Evolutionary conservation across 1,140 invertebrate genomes (phyloP), one percentile per base, ranked within the genome.

Genomic region (Probaryconus sp.): DNA sequence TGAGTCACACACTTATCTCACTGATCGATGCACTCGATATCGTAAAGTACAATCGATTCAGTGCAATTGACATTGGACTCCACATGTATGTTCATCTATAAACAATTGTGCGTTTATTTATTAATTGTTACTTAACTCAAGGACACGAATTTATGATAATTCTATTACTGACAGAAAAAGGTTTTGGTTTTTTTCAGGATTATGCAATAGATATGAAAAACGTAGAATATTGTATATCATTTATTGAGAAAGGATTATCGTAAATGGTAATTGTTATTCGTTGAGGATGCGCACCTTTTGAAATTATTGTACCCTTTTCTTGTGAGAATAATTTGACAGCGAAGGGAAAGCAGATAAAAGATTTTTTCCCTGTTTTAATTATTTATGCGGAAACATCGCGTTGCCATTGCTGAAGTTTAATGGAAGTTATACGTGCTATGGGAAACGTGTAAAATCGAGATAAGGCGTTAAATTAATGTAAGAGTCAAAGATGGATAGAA

Each of bases 1-100:
- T 76, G 72, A 61, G 55, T 68, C 56, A 65, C 64, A 65, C 72
- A 65, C 60, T 75, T 65, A 69, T 75, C 51, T 74, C 61, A 63
- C 56, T 74, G 63, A 63, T 63, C 63, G 71, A 68, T 75, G 58
- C 71, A 68, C 71, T 64, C 58, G 51, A 60, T 53, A 69, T 68
- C 40, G 24, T 50, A 55, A 31, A 47, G 9, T 26, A 61, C 47
- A 53, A 60, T 65, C 60, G 53, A 58, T 58, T 26, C 31, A 9
- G 16, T 13, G 37, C 26, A 61, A 56, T 74, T 56, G 63, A 65
- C 71, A 74, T 63, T 73, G 55, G 31, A 42, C 58, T 60, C 53
- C 38, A 67, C 61, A 73, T 67, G 47, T 60, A 40, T 61, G 55
- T 61, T 48, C 45, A 47, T 50, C 47, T 43, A 31, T 21, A 47